Percentiles rank a stretch among this genome's conserved stretches.
These are phyloP conservation scores for Radopholus similis DNA, from an alignment of 1,140 invertebrate genomes.

Conservation along the genomic window DNA sequence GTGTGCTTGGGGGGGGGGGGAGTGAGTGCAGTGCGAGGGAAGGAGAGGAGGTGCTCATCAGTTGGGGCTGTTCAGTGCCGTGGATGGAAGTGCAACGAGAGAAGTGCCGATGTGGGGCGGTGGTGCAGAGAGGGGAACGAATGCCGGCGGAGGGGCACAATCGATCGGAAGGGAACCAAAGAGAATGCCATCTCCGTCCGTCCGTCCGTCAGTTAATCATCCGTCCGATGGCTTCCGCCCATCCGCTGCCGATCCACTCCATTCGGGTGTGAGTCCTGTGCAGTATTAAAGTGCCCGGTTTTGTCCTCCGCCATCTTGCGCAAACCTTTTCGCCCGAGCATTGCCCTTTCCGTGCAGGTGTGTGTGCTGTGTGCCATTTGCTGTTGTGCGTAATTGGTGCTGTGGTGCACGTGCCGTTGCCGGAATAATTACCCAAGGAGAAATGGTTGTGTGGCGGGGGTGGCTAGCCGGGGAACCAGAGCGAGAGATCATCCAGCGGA, in stretches of 20 bases:
- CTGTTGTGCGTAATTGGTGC: neutral
- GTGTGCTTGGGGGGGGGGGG: neutral
- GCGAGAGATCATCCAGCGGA: slow-evolving; percentile 13
- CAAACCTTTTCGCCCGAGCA: neutral
- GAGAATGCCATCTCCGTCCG: neutral
- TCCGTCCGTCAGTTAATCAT: neutral
- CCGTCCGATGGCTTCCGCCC: neutral
- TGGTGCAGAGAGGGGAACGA: neutral
- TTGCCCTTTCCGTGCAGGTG: neutral
- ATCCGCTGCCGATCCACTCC: neutral
- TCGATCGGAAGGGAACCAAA: neutral
- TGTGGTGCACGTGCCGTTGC: neutral
- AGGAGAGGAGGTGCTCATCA: neutral
- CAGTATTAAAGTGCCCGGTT: neutral
- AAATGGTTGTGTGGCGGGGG: slow-evolving; percentile 15
- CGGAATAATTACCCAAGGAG: slow-evolving; percentile 27
- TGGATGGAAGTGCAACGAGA: neutral
- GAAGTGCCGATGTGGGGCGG: neutral
- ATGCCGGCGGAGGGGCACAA: neutral
- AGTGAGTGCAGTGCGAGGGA: neutral
- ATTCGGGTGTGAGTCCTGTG: neutral
- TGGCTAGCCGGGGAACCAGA: too few species aligned
- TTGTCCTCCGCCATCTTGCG: too few species aligned
- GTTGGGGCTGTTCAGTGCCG: too few species aligned
- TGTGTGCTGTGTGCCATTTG: neutral